Base-by-base conservation (phyloP, 2,797 vertebrate species). In the Tapera naevia region DNA sequence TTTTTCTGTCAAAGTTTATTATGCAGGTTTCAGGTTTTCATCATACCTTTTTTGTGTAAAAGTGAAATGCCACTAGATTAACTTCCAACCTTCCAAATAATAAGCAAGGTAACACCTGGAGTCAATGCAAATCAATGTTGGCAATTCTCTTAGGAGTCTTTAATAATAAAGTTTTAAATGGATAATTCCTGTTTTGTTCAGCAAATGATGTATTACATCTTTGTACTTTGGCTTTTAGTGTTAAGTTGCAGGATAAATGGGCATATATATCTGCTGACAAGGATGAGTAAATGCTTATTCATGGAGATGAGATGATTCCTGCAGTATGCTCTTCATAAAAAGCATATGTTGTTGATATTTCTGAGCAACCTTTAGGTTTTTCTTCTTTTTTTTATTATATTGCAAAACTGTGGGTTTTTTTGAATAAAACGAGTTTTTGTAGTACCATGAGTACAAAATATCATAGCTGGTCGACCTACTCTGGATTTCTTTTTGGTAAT, bases 251-350 rank as follows among this genome's bases (percentile, higher is more conserved):
- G 80, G 83, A 84, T 62, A 84, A 73, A 60, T 15, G 80, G 91
- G 79, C 66, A 46, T 60, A 21, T 53, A 32, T 60, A 61, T 57
- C 66, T 90, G 70, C 78, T 93, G 88, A 71, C 32, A 71, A 82
- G 89, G 60, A 91, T 88, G 64, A 91, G 60, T 85, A 91, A 91
- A 70, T 90, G 76, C 78, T 91, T 89, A 76, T 86, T 92, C 64
- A 81, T 61, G 76, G 88, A 83, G 74, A 70, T 57, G 64, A 91
- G 67, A 60, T 48, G 24, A 22, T 53, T 91, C 46, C 71, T 89
- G 71, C 66, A 71, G 70, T n/a, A 33, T 57, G 67, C 28, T 86
- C 21, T 86, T 86, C 33, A 17, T 61, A 28, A 57, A 91, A 75
- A 71, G 17, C 71, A 2, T 80, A 60, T 88, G 61, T 30, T 93